Evolutionary conservation across 2,888 invertebrate genomes (phyloP).

Genomic region (Entomobrya multifasciata): DNA sequence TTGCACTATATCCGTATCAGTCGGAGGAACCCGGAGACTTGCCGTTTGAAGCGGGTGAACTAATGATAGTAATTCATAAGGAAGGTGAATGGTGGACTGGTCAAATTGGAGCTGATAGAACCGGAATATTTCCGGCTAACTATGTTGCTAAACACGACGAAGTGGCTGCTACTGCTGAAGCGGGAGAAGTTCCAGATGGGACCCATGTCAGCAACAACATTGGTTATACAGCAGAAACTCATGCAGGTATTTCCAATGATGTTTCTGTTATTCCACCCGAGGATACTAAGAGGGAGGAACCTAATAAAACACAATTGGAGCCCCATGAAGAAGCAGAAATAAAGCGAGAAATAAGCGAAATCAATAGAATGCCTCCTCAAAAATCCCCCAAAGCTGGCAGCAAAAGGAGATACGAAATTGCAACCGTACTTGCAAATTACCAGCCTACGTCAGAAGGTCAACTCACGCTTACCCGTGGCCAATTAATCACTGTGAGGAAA

Average conservation of each 20-base stretch:
- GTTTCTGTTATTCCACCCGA: conserved; percentile 31
- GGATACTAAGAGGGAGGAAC: conserved; percentile 52
- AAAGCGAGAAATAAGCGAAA: conserved; percentile 78
- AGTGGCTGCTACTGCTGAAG: conserved; percentile 68
- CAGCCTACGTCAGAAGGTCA: conserved; percentile 93
- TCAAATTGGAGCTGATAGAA: conserved; percentile 86
- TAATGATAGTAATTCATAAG: conserved; percentile 91
- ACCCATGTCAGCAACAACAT: conserved; percentile 60
- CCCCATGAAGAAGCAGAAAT: conserved; percentile 79
- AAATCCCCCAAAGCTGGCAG: conserved; percentile 78
- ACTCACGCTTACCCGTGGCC: conserved; percentile 93
- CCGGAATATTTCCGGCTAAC: conserved; percentile 98
- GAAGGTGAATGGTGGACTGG: conserved; percentile 99
- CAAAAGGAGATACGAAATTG: conserved; percentile 86
- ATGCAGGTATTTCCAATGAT: conserved; percentile 48
- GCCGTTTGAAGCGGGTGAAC: conserved; percentile 91
- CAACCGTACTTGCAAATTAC: conserved; percentile 95
- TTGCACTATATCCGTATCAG: conserved; percentile 94
- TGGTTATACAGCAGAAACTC: conserved; percentile 61
- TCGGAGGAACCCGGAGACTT: conserved; percentile 95
- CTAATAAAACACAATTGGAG: conserved; percentile 73
- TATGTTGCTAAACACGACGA: conserved; percentile 91
- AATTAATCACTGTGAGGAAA: conserved; percentile 96
- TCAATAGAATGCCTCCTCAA: conserved; percentile 74
- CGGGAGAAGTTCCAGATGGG: conserved; percentile 14